phyloP scores from a whole-genome alignment of 23 tunicate genomes.

The Halocynthia roretzi region DNA sequence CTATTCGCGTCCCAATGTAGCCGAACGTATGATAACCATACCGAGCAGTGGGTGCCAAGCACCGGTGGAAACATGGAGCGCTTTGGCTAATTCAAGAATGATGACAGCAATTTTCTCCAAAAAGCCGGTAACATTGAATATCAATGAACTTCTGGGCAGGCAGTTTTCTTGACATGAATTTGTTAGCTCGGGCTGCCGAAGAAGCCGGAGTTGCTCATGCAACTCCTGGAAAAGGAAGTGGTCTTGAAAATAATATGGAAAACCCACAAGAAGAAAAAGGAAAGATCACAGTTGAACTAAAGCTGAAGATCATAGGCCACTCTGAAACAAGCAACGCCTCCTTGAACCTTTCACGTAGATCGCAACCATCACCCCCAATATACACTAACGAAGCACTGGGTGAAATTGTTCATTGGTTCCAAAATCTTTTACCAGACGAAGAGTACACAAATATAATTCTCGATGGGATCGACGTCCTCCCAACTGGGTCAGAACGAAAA shows the following conservation, averaged over 20 bases:
- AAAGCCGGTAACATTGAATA: too few relatives aligned
- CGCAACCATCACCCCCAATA: conserved; percentile 15
- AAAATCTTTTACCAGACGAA: conserved; percentile 9
- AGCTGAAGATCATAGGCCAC: neutral
- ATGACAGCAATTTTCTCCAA: too few relatives aligned
- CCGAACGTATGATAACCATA: too few relatives aligned
- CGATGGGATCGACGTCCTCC: too few relatives aligned
- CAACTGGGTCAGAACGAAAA: too few relatives aligned
- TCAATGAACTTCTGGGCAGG: too few relatives aligned
- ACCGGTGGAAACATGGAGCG: too few relatives aligned
- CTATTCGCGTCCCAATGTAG: too few relatives aligned
- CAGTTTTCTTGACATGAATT: neutral
- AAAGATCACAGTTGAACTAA: neutral
- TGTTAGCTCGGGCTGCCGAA: conserved; percentile 43
- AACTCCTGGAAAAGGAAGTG: too few relatives aligned
- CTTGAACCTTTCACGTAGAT: conserved; percentile 6
- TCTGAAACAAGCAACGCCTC: conserved; percentile 6
- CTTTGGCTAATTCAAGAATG: too few relatives aligned
- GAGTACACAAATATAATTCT: neutral
- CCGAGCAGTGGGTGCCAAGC: too few relatives aligned
- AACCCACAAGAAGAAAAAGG: neutral
- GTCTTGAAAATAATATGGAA: too few relatives aligned
- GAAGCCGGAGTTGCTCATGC: conserved; percentile 34
- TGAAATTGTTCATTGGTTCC: neutral
- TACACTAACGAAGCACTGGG: conserved; percentile 19